A percentile compares a stretch with the other conserved stretches of the same genome.
phyloP scores from a whole-genome alignment of 2,797 vertebrate genomes.

The Aulostomus chinensis region DNA sequence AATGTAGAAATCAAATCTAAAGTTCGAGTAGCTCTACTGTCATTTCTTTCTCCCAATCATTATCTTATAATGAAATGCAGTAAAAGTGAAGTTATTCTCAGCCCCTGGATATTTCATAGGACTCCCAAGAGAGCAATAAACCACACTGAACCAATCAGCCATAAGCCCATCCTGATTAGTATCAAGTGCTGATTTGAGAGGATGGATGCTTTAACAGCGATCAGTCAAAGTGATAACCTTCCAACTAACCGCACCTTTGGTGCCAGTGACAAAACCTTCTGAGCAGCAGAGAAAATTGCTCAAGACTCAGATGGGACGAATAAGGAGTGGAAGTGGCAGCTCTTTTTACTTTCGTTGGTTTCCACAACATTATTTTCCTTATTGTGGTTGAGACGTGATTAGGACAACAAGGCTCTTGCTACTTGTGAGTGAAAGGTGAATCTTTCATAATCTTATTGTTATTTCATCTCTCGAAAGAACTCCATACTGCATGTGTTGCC shows the following conservation, averaged over 20 bases:
- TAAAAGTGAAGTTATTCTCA: too few species aligned
- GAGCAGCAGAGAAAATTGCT: conserved; percentile 1
- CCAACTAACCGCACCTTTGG: background rate
- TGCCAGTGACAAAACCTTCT: background rate
- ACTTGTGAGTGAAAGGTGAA: conserved; percentile 28
- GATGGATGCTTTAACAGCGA: conserved; percentile 5
- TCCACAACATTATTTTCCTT: conserved; percentile 21
- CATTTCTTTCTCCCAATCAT: too few species aligned
- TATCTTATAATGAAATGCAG: conserved; percentile 2
- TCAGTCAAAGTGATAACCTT: background rate
- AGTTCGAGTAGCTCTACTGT: too few species aligned
- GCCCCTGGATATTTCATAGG: too few species aligned
- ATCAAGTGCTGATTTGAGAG: too few species aligned
- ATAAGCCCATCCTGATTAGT: too few species aligned
- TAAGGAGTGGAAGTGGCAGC: too few species aligned
- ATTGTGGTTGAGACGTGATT: conserved; percentile 40
- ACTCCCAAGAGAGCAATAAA: conserved; percentile 15
- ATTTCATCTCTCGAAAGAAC: too few species aligned
- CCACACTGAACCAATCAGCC: conserved; percentile 3
- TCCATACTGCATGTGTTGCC: too few species aligned
- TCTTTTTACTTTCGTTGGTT: background rate
- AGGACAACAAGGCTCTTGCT: conserved; percentile 25
- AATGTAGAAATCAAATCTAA: too few species aligned
- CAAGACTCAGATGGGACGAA: too few species aligned
- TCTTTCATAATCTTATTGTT: conserved; percentile 39